Percentiles rank a stretch among this genome's conserved stretches.
Evolutionary conservation across 2,888 invertebrate genomes (phyloP).

Genomic region (Athripsodes cinereus): DNA sequence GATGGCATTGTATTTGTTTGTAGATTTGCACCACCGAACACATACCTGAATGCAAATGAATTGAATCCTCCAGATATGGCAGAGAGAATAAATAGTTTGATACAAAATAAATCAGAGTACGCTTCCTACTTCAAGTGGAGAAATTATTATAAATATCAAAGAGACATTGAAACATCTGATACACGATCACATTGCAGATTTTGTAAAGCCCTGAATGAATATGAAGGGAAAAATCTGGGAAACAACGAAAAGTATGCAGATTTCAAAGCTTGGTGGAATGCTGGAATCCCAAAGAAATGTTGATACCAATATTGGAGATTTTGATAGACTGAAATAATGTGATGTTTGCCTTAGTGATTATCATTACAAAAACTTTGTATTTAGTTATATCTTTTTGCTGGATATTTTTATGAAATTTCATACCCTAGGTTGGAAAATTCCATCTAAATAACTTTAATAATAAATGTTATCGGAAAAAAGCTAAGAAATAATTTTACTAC

Average conservation of each 20-base stretch:
- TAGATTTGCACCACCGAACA: conserved; percentile 20
- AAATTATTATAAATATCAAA: conserved; percentile 18
- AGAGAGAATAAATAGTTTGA: conserved; percentile 8
- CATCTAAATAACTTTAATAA: too few species aligned
- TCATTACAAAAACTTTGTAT: too few species aligned
- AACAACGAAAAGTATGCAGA: conserved; percentile 6
- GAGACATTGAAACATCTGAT: conserved; percentile 20
- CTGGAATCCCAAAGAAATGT: neutral
- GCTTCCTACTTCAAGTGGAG: conserved; percentile 19
- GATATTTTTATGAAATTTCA: too few species aligned
- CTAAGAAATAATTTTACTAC: too few species aligned
- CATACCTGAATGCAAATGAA: conserved; percentile 14
- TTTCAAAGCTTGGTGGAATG: conserved; percentile 18
- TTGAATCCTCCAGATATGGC: conserved; percentile 8
- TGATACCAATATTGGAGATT: too few species aligned
- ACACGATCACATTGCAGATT: conserved; percentile 16
- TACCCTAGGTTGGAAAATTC: too few species aligned
- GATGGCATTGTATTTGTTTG: too few species aligned
- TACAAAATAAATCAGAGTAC: conserved; percentile 14
- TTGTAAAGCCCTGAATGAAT: conserved; percentile 20
- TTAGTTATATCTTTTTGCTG: too few species aligned
- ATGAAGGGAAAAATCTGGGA: neutral
- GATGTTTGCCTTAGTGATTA: too few species aligned
- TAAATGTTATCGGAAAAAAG: too few species aligned
- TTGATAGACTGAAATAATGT: too few species aligned